A percentile compares a stretch with the other conserved stretches of the same genome.
phyloP scores from a whole-genome alignment of 2,113 vertebrate species.

The Pedetes capensis region DNA sequence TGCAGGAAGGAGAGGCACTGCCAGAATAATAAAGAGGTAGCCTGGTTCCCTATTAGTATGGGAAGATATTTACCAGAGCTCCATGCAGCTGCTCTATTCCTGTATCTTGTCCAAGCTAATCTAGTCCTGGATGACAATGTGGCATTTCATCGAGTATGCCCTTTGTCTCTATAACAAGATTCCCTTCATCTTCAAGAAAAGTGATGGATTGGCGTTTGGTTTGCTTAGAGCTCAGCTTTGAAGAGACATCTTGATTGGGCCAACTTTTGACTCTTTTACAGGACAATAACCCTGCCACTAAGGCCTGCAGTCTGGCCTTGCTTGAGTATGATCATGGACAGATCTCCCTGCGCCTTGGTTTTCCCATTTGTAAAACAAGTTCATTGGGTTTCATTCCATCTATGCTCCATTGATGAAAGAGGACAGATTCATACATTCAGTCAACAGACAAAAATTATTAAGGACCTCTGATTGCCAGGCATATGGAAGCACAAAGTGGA shows the following conservation, averaged over 20 bases:
- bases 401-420: neutral
- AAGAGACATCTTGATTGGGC: slow-evolving; percentile 8
- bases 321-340: neutral
- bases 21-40: neutral
- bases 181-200: slow-evolving; percentile 20
- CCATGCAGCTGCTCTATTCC: neutral
- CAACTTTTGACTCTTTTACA: slow-evolving; percentile 44
- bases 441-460: neutral
- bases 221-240: slow-evolving; percentile 23
- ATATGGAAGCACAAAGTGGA: neutral
- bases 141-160: neutral
- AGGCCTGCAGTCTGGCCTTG: neutral
- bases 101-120: slow-evolving; percentile 26
- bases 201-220: slow-evolving; percentile 7
- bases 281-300: slow-evolving; percentile 9
- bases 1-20: neutral
- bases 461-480: neutral
- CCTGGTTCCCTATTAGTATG: neutral
- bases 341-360: neutral
- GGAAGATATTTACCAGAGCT: neutral
- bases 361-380: neutral
- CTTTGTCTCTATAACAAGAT: slow-evolving; percentile 49
- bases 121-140: neutral
- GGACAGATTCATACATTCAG: neutral
- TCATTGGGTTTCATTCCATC: neutral